phyloP scores from a whole-genome alignment of 2,888 invertebrate genomes.

The Epistrophe eligans region DNA sequence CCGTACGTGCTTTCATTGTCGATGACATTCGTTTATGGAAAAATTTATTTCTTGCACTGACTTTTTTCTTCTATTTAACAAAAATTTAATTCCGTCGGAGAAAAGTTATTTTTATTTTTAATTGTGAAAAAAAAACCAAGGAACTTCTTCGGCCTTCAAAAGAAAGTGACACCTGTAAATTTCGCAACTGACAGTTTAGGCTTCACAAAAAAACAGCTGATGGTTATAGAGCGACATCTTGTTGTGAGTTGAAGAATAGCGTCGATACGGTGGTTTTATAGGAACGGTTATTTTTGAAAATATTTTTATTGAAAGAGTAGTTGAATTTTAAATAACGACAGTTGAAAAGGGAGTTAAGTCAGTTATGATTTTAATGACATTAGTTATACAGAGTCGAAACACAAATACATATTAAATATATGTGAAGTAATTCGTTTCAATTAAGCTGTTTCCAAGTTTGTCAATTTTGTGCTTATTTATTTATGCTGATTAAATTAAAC shows the following conservation, averaged over 20 bases:
- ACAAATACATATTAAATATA: too few relatives aligned
- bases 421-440: too few relatives aligned
- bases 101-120: conserved; percentile 65
- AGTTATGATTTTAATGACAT: too few relatives aligned
- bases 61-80: background rate
- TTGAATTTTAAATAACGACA: too few relatives aligned
- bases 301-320: background rate
- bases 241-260: background rate
- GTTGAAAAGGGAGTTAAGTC: too few relatives aligned
- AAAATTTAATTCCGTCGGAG: conserved; percentile 41
- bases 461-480: too few relatives aligned
- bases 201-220: conserved; percentile 34
- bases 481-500: too few relatives aligned
- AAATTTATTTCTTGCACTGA: background rate
- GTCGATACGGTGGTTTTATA: conserved; percentile 40
- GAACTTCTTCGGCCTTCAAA: conserved; percentile 50
- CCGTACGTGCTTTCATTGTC: conserved; percentile 77
- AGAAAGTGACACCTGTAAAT: conserved; percentile 61
- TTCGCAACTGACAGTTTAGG: conserved; percentile 33
- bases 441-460: too few relatives aligned
- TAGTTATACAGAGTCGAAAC: too few relatives aligned
- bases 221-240: conserved; percentile 36
- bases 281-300: conserved; percentile 2
- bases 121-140: background rate
- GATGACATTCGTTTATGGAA: conserved; percentile 7